These are phyloP conservation scores for Callinectes sapidus DNA, from an alignment of 2,888 invertebrate species.

Conservation along the genomic window DNA sequence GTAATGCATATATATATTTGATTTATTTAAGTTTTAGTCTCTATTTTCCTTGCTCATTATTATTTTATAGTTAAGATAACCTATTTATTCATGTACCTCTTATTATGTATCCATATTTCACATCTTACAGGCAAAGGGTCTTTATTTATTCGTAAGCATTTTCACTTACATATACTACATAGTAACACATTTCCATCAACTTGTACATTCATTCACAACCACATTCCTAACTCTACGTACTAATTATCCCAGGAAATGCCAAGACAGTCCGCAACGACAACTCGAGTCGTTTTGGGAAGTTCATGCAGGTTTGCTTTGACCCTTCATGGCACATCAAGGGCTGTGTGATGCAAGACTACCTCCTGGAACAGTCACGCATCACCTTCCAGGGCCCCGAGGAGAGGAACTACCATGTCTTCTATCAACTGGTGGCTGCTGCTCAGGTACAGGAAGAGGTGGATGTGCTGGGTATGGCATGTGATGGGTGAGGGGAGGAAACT, in stretches of 20 bases:
- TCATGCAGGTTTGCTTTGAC: conserved; percentile 95
- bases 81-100: too few species aligned
- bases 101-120: too few species aligned
- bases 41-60: too few species aligned
- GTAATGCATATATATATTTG: too few species aligned
- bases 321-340: conserved; percentile 91
- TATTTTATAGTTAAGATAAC: too few species aligned
- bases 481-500: background rate
- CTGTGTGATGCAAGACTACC: conserved; percentile 92
- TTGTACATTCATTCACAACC: too few species aligned
- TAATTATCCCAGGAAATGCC: conserved; percentile 84
- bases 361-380: conserved; percentile 91
- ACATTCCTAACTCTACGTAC: conserved; percentile 9
- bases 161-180: too few species aligned
- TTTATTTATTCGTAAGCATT: too few species aligned
- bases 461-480: background rate
- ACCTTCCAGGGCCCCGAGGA: conserved; percentile 92
- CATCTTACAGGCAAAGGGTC: too few species aligned
- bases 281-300: conserved; percentile 95
- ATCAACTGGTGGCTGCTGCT: conserved; percentile 90
- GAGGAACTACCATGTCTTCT: conserved; percentile 93
- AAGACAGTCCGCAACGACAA: conserved; percentile 95
- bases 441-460: conserved; percentile 61
- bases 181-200: too few species aligned
- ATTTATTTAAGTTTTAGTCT: too few species aligned